Evolutionary conservation across 2,797 vertebrate species (phyloP), one percentile per base, ranked within the genome.

Genomic region (Halcyon badia): DNA sequence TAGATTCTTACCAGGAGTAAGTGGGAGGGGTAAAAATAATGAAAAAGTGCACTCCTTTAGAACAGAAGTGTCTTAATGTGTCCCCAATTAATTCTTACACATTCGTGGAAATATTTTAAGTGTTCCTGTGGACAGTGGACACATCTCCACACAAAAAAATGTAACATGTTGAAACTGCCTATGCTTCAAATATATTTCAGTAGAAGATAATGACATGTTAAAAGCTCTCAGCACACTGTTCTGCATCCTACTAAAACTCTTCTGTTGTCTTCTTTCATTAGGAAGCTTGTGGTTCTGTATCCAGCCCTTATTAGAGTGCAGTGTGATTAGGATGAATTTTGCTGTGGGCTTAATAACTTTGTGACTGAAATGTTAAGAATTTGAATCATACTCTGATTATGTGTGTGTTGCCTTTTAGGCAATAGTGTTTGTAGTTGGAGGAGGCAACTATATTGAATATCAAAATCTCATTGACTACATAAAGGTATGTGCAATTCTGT

Each of bases 401-500:
- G 18, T 64, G 13, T 66, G 48, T 85, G 88, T 97, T 97, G 61
- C 30, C 76, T 97, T 98, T 93, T 95, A 99, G 99, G 99, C 99
- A 11, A 99, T 99, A 76, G 99, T 99, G 66, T 99, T 99, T 87
- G 98, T 99, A 70, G 99, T 99, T 14, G 99, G 99, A 97, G 99
- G 99, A 87, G 99, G 99, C 94, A 99, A 99, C 98, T 99, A 99
- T 95, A 99, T 99, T 68, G 99, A 99, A 94, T 99, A 99, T 97
- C 99, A 99, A 97, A 99, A 99, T 98, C 99, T 99, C 91, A 98
- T 99, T 85, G 99, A 99, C 98, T 99, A 99, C 87, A 94, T 99
- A 93, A 99, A 99, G 99, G 99, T 99, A 87, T 3, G 85, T 90
- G 54, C 49, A 19, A 26, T 64, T 91, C 56, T 73, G 20, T 60